Evolutionary conservation across 2,888 invertebrate genomes (phyloP), one percentile per base, ranked within the genome.

Genomic region (Aelia acuminata): DNA sequence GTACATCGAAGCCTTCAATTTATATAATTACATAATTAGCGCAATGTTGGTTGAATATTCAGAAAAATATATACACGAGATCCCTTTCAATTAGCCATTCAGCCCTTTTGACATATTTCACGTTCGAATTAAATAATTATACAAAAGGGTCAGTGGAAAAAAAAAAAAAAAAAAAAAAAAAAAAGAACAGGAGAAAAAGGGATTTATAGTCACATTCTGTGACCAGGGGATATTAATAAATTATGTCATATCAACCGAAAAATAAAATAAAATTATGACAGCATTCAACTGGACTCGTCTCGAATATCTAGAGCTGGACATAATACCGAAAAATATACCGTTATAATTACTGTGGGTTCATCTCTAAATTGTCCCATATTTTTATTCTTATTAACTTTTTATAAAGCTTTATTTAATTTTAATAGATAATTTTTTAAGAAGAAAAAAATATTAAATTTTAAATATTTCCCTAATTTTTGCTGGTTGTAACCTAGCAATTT

Each of bases 151-250:
- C n/a, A n/a, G n/a, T n/a, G n/a, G n/a, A n/a, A n/a, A n/a, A n/a
- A n/a, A n/a, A n/a, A n/a, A n/a, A n/a, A n/a, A n/a, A n/a, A n/a
- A n/a, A n/a, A n/a, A n/a, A n/a, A n/a, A n/a, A n/a, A n/a, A n/a
- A 11, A 13, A 3, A 10, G 13, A 80, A 80, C 43, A 39, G n/a
- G 10, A 43, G 43, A 43, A 39, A 20, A 80, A n/a, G 22, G 80
- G 80, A 43, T 80, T 80, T 80, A 80, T 47, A 80, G 43, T 47
- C 80, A 11, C 43, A n/a, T 80, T 3, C 22, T 43, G n/a, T 43
- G 80, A 43, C 43, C n/a, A 43, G 15, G 80, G 18, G 43, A n/a
- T 80, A 80, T 80, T 80, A 80, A 80, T 80, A 80, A 80, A 80
- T 80, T 80, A 80, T 80, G 39, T n/a, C 39, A 47, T n/a, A 22